Evolutionary conservation across 1,140 invertebrate species (phyloP).

Genomic region (Drosophila equinoxialis): DNA sequence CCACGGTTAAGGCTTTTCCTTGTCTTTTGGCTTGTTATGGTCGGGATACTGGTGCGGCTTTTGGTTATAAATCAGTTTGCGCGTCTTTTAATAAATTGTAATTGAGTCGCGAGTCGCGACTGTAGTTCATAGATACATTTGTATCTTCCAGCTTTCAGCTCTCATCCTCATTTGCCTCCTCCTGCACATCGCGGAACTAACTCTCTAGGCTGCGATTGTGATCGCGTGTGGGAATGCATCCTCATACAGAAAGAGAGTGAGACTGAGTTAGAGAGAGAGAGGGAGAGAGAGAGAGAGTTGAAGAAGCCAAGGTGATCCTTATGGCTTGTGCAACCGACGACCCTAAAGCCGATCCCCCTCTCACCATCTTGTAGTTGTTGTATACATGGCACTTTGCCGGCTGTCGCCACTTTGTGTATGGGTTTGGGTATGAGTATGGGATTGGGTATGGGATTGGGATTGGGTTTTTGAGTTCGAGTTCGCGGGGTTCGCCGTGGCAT

Average conservation of each 20-base stretch:
- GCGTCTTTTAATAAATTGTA: slow-evolving; percentile 80
- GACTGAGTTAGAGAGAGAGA: slow-evolving; percentile 33
- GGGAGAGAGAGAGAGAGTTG: too few relatives aligned
- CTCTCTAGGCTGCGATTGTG: slow-evolving; percentile 50
- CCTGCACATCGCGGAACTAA: slow-evolving; percentile 4
- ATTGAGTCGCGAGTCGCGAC: slow-evolving; percentile 76
- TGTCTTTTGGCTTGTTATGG: slow-evolving; percentile 30
- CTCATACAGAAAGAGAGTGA: slow-evolving; percentile 35
- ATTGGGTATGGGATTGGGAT: background rate
- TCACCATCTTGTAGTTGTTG: slow-evolving; percentile 48
- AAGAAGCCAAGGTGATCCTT: slow-evolving; percentile 54
- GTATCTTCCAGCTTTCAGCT: slow-evolving; percentile 44
- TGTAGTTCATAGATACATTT: slow-evolving; percentile 77
- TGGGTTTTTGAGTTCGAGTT: background rate
- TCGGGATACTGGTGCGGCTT: slow-evolving; percentile 26
- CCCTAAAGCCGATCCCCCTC: slow-evolving; percentile 46
- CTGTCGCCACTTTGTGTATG: slow-evolving; percentile 73
- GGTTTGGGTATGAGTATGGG: slow-evolving; percentile 7
- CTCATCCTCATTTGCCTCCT: slow-evolving; percentile 37
- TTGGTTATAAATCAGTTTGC: slow-evolving; percentile 78
- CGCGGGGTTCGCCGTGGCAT: slow-evolving; percentile 39
- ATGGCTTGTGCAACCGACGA: slow-evolving; percentile 63
- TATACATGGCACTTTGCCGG: slow-evolving; percentile 77
- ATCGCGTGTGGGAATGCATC: slow-evolving; percentile 79
- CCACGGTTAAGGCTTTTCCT: slow-evolving; percentile 39